Base-by-base conservation (phyloP, 1,140 invertebrate genomes). In the Caerostris darwini region DNA sequence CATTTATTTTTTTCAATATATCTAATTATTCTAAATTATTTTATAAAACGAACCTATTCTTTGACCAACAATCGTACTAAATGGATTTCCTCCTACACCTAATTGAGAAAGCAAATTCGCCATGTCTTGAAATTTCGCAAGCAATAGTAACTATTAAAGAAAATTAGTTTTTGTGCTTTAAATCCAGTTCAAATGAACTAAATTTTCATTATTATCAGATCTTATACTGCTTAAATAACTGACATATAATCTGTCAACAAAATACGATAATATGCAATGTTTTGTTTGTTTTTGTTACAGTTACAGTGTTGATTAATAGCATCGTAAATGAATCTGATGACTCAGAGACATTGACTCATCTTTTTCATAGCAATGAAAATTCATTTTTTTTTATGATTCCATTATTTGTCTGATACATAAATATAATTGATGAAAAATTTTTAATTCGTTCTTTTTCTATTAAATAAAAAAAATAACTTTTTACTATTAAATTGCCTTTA, bases 61-160 rank as follows among this genome's bases (percentile, higher is more conserved):
- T 96, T 98, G 98, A 77, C 99, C 99, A 94, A 99, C 98, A 95
- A 97, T 97, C 87, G 99, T 99, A 92, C 98, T 97, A 97, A 99
- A 99, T 94, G 99, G 99, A 97, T 99, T 99, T 95, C 98, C 97
- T 58, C 92, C 92, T 59, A 94, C 92, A 96, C 98, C 98, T 95
- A 99, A 98, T 58, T 94, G 91, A 83, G 95, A 95, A 12, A 95
- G 69, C 17, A 95, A 67, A 53, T 57, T 95, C 67, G 95, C 89
- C 95, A 95, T 95, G 17, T 64, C 64, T 88, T 88, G 12, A 57
- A 83, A 53, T 81, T 57, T n/a, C 56, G 34, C 5, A 83, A 58
- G 57, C n/a, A 57, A n/a, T 17, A 57, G 5, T 14, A n/a, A 56
- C 10, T 5, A 81, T 19, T 1, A 81, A 10, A 19, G 34, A 14